Evolutionary conservation across 2,888 invertebrate species (phyloP), one percentile per base, ranked within the genome.

Genomic region (Parapristionchus giblindavisi): DNA sequence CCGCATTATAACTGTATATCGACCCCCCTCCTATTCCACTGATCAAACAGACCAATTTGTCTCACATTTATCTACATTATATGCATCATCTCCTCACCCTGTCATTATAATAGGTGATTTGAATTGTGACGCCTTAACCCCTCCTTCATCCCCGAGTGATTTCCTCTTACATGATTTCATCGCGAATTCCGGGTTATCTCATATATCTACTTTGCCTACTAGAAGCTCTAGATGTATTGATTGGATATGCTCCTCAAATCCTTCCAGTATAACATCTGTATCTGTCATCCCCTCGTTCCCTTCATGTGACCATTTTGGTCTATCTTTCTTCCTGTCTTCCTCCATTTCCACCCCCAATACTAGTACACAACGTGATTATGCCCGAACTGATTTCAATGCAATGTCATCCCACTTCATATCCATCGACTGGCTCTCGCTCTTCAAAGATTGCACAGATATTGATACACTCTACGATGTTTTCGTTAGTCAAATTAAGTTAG

Each of bases 371-470:
- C 56, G 11, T 24, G 56, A 56, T 27, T 56, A 21, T 56, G 11
- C 24, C 56, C 56, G 56, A 24, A 27, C 56, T 56, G 24, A 56
- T 24, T 56, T 24, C 24, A 8, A 56, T 8, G 14, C 24, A 8
- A 11, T 56, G 17, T 24, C 14, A 24, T 8, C 24, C 24, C 24
- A 56, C 24, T 56, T 56, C 24, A 24, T 27, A 24, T 56, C 56
- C 24, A 56, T 56, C 56, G 17, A 56, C 24, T 56, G 56, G 56
- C n/a, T n/a, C n/a, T n/a, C n/a, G n/a, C n/a, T n/a, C n/a, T n/a
- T n/a, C n/a, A n/a, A n/a, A n/a, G n/a, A 27, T 21, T 56, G 8
- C 56, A 8, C 14, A 8, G 14, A 17, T 17, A 24, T 56, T 24
- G 56, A 56, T 24, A 27, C 14, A 17, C 11, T 56, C 17, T 56